Percentiles rank a stretch among this genome's conserved stretches.
phyloP scores from a whole-genome alignment of 1,140 invertebrate genomes.

The Dreissena polymorpha region DNA sequence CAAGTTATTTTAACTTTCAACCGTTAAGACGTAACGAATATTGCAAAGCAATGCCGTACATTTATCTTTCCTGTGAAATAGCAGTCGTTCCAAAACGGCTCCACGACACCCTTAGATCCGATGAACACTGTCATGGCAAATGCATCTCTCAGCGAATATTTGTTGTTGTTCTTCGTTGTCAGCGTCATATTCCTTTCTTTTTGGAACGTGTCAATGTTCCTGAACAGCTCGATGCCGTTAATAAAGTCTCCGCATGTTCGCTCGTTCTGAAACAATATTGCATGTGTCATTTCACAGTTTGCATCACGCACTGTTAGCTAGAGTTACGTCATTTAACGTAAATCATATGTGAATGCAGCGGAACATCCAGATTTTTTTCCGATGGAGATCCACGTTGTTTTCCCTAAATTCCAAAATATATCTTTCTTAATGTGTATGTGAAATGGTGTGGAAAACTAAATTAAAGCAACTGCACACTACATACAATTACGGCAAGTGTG shows the following conservation, averaged over 20 bases:
- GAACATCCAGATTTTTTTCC: not conserved
- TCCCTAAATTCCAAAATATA: no score
- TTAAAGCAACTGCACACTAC: not conserved
- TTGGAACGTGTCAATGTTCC: not conserved
- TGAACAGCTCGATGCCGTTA: not conserved
- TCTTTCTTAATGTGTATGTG: not conserved
- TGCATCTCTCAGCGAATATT: not conserved
- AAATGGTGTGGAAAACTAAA: not conserved
- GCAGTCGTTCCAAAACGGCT: not conserved
- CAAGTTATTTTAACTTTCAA: no score
- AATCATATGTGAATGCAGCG: not conserved
- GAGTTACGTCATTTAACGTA: not conserved
- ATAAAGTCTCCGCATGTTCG: not conserved
- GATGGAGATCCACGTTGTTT: no score
- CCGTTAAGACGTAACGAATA: no score
- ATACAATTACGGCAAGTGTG: not conserved
- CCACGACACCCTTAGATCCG: not conserved
- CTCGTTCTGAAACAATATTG: not conserved
- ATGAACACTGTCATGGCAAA: not conserved
- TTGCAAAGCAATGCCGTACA: no score
- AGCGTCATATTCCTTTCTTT: not conserved
- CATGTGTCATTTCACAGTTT: not conserved
- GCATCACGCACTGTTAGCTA: not conserved
- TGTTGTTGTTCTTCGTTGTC: conserved; percentile 1
- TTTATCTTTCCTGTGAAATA: no score